These are phyloP conservation scores for Fregata magnificens DNA, from an alignment of 2,113 vertebrate genomes.

Conservation along the genomic window DNA sequence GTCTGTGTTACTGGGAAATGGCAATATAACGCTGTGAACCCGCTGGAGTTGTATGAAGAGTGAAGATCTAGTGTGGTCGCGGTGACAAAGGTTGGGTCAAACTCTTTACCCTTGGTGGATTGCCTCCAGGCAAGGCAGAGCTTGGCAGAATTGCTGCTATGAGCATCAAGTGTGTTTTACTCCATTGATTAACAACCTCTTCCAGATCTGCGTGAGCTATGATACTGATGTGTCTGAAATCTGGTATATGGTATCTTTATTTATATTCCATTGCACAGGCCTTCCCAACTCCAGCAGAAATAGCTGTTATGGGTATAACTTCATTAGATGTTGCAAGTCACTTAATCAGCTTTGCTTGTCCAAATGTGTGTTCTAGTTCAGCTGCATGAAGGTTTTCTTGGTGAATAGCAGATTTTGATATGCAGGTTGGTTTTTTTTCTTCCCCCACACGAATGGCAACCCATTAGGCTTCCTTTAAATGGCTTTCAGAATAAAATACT, in stretches of 20 bases:
- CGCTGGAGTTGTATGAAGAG: no score
- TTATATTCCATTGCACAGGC: no score
- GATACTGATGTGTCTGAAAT: neutral
- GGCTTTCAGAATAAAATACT: neutral
- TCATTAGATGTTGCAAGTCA: neutral
- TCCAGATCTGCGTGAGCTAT: neutral
- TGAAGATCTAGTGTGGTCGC: neutral
- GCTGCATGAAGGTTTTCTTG: neutral
- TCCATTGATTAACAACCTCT: neutral
- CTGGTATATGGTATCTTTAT: rapidly evolving
- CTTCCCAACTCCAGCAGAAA: neutral
- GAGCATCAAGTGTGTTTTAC: neutral
- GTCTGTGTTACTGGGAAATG: neutral
- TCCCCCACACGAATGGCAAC: neutral
- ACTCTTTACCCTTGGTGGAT: neutral
- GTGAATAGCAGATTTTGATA: neutral
- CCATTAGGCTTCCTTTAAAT: neutral
- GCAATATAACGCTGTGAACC: neutral
- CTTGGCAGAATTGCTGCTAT: neutral
- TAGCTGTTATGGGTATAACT: neutral
- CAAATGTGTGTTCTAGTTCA: neutral
- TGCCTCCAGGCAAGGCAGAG: neutral
- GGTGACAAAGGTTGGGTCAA: neutral
- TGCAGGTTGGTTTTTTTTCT: rapidly evolving
- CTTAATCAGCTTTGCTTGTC: neutral